A percentile compares a stretch with the other conserved stretches of the same genome.
Evolutionary conservation across 2,797 vertebrate species (phyloP).

Genomic region (Crypturellus tataupa): DNA sequence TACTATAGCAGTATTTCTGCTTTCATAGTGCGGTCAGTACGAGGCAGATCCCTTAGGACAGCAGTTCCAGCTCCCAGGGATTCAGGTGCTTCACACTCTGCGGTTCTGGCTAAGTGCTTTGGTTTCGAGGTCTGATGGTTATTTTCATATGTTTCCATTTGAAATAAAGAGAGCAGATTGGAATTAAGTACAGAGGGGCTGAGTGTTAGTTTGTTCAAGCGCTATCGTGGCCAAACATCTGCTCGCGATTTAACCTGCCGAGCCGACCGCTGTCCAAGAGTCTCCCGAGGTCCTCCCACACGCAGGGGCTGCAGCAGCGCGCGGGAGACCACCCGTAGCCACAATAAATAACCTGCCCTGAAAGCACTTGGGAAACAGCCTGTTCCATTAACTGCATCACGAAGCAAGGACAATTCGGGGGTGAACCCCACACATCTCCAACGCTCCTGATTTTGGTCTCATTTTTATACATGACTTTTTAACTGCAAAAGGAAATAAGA

Average conservation of each 20-base stretch:
- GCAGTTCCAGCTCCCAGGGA: neutral
- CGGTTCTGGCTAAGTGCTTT: neutral
- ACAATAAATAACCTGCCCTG: constrained; percentile 8
- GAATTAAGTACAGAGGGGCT: constrained; percentile 34
- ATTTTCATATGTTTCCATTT: neutral
- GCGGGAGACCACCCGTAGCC: constrained; percentile 50
- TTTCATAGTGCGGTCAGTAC: neutral
- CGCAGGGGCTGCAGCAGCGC: neutral
- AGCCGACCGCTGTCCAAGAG: constrained; percentile 50
- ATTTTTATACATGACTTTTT: neutral
- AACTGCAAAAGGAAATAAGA: constrained; percentile 5
- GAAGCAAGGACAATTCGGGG: constrained; percentile 3
- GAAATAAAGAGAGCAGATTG: neutral
- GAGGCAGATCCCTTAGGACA: neutral
- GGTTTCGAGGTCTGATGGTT: neutral
- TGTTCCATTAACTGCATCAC: constrained; percentile 11
- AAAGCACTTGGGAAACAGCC: constrained; percentile 20
- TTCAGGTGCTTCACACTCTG: neutral
- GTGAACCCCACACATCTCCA: neutral
- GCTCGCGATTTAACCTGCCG: constrained; percentile 62
- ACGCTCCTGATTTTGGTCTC: neutral
- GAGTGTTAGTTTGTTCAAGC: constrained; percentile 1
- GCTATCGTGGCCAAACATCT: constrained; percentile 55
- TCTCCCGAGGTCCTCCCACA: neutral
- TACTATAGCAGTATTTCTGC: neutral